phyloP scores from a whole-genome alignment of 2,797 vertebrate genomes.

The Gallinago nigripennis region DNA sequence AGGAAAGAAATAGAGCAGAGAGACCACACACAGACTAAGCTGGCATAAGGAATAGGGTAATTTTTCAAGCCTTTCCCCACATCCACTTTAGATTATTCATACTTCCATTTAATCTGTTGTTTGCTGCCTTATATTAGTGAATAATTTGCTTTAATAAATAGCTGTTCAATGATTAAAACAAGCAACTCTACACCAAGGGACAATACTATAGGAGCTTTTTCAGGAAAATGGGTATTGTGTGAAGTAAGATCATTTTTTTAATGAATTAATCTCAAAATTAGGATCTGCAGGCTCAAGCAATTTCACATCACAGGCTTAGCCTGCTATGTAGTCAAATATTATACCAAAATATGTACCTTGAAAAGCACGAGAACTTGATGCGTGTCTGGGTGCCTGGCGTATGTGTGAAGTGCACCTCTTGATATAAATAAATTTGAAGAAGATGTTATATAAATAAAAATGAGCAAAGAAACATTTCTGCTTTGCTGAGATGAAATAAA shows the following conservation, averaged over 20 bases:
- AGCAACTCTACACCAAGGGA: background rate
- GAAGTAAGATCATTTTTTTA: background rate
- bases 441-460: background rate
- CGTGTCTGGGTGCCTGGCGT: background rate
- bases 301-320: background rate
- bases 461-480: background rate
- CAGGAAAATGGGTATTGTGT: background rate
- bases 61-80: slow-evolving; percentile 23
- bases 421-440: background rate
- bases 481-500: background rate
- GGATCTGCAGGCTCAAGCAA: background rate
- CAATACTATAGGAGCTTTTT: background rate
- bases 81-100: slow-evolving; percentile 7
- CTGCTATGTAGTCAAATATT: background rate
- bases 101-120: slow-evolving; percentile 5
- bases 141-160: slow-evolving; percentile 4
- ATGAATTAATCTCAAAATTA: background rate
- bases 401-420: background rate
- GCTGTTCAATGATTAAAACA: background rate
- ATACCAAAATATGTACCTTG: background rate
- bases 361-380: background rate
- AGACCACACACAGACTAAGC: slow-evolving; percentile 12
- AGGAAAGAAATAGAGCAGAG: slow-evolving; percentile 30
- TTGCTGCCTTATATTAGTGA: background rate
- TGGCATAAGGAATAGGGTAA: background rate